phyloP scores from a whole-genome alignment of 2,888 invertebrate genomes.

The Polyploca ridens region DNA sequence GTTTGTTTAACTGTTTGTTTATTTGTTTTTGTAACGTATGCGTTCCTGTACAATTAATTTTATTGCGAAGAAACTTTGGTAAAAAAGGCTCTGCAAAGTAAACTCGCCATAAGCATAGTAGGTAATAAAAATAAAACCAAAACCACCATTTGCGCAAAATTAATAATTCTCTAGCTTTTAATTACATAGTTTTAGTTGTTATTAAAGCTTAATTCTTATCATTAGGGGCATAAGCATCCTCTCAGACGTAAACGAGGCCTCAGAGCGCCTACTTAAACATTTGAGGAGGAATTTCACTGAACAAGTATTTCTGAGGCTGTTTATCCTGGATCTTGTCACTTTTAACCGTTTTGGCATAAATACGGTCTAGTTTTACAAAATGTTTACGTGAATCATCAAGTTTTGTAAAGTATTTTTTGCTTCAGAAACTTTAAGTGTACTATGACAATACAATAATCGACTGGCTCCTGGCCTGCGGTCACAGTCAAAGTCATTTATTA shows the following conservation, averaged over 20 bases:
- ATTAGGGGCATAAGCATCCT: not conserved
- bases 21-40: too few relatives aligned
- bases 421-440: too few relatives aligned
- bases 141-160: not conserved
- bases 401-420: not conserved
- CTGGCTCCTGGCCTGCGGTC: too few relatives aligned
- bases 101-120: too few relatives aligned
- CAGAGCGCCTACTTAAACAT: slow-evolving; percentile 10
- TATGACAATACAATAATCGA: too few relatives aligned
- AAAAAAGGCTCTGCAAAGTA: too few relatives aligned
- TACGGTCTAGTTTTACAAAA: not conserved
- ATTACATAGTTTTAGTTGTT: slow-evolving; percentile 25
- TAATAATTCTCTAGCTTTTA: slow-evolving; percentile 8
- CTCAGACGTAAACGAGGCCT: not conserved
- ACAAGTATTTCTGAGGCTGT: slow-evolving; percentile 7
- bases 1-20: too few relatives aligned
- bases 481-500: too few relatives aligned
- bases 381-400: not conserved
- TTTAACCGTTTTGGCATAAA: not conserved
- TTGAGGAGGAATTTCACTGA: slow-evolving; percentile 2
- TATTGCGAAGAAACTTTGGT: too few relatives aligned
- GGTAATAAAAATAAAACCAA: too few relatives aligned
- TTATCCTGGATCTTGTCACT: slow-evolving; percentile 2
- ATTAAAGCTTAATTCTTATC: slow-evolving; percentile 1
- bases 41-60: too few relatives aligned